Base-by-base conservation (phyloP, 1,140 invertebrate species). In the Drosophila ercepeae region DNA sequence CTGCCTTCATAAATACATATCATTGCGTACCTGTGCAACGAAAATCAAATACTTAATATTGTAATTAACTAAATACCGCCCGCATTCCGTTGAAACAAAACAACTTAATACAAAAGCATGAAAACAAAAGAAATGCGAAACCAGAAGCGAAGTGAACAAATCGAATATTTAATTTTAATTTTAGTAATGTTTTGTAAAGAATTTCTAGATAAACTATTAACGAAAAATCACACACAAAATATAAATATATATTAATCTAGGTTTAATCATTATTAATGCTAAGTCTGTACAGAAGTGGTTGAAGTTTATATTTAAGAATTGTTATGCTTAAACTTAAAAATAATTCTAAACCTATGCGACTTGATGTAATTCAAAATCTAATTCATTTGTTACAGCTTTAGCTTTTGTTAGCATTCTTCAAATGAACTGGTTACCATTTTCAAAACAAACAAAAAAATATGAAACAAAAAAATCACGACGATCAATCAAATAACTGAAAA, bases 1-100 rank as follows among this genome's bases (percentile, higher is more conserved):
- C 70, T 69, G 61, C 64, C 64, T 51, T 61, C 67, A 71, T 32
- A 41, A 7, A 63, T 39, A 39, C 13, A 39, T 52, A 88, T 49
- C 49, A 79, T 86, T 86, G 81, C 81, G 81, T 84, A 84, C 81
- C 81, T 84, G 81, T 84, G 81, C 81, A 84, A 86, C 71, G 54
- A 52, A 72, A 78, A 82, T 73, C 72, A 84, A 84, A 77, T 75
- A 70, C 49, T 70, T 75, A 68, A 51, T 69, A n/a, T n/a, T n/a
- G n/a, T n/a, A 49, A 57, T 60, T 61, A 52, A 76, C 76, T 68
- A 34, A 68, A 67, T 45, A 68, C 49, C 57, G 54, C 54, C 53
- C 76, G 81, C 76, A 84, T 79, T 84, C 81, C 81, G 79, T 84
- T 86, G 50, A 82, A 42, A 53, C 21, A 16, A 48, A 8, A 29